These are phyloP conservation scores for Scaptodrosophila lebanonensis DNA, from an alignment of 1,140 invertebrate species.

Conservation along the genomic window DNA sequence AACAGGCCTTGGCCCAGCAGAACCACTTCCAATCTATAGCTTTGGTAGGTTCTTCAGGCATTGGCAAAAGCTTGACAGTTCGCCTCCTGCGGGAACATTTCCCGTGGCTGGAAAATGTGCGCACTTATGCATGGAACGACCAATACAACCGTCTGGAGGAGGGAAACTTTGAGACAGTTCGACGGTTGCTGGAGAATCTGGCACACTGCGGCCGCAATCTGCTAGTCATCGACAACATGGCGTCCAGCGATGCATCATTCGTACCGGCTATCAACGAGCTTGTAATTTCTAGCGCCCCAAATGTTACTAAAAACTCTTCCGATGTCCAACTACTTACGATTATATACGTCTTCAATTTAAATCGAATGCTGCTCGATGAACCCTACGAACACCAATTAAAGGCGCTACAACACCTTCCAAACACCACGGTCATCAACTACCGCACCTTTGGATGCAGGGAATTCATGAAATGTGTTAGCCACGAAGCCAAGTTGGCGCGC, in stretches of 20 bases:
- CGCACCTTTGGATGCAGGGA: conserved; percentile 9
- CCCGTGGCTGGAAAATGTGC: conserved; percentile 45
- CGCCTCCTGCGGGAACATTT: conserved; percentile 25
- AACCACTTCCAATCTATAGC: conserved; percentile 30
- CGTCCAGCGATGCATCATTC: conserved; percentile 10
- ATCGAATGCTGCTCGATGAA: conserved; percentile 11
- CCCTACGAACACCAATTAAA: conserved; percentile 2
- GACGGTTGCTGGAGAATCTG: background rate
- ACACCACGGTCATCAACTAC: conserved; percentile 26
- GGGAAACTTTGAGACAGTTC: background rate
- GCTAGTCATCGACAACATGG: conserved; percentile 45
- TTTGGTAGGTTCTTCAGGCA: conserved; percentile 33
- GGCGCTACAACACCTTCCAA: background rate
- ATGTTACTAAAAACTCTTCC: background rate
- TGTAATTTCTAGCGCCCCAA: background rate
- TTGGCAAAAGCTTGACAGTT: conserved; percentile 42
- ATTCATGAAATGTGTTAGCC: conserved; percentile 30
- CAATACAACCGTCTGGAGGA: background rate
- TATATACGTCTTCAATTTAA: conserved; percentile 42
- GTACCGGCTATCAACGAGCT: conserved; percentile 15
- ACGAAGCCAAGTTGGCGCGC: conserved; percentile 6
- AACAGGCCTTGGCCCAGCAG: conserved; percentile 28
- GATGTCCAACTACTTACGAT: conserved; percentile 25
- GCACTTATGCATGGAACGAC: conserved; percentile 21
- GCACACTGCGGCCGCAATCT: conserved; percentile 43